Base-by-base conservation (phyloP, 1,140 invertebrate genomes). In the Copidosoma floridanum region DNA sequence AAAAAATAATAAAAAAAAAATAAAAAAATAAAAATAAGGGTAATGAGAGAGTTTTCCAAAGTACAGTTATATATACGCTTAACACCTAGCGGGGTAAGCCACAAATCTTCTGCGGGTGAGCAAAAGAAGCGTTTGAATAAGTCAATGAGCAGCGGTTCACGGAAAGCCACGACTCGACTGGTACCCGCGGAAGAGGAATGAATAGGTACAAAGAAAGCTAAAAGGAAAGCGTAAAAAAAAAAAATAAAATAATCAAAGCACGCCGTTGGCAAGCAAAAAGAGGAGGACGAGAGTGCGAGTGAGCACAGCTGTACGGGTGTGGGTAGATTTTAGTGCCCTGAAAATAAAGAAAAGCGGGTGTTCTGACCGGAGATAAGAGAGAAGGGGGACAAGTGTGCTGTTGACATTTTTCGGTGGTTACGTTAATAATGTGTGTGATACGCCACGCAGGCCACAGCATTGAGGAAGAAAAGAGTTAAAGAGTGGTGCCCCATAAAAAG, bases 321-420 rank as follows among this genome's bases (percentile, higher is more conserved):
- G 12, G 20, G 51, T 51, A 55, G 46, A 44, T 46, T 56, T 41
- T 37, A 37, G 24, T 21, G 27, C 48, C 50, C 62, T 58, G 72
- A 71, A 74, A n/a, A n/a, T n/a, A 12, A 12, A 32, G 74, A 68
- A 72, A 72, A 68, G 65, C 52, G 35, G 59, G 29, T 61, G 40
- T 59, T 16, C 41, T 23, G n/a, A 20, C 46, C 32, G 32, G 57
- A 73, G 71, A 72, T 72, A 64, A 60, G 62, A 56, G 46, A n/a
- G n/a, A n/a, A n/a, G n/a, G n/a, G n/a, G n/a, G n/a, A n/a, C 27
- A 56, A 61, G 60, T 63, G 68, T 67, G 59, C 70, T 67, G 69
- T 77, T 78, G 77, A 79, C 74, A 76, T 79, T 78, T 81, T 79
- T 75, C 74, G 70, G 72, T 74, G 76, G 73, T 79, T 79, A 72